Conservation (phyloP, 1,140 invertebrate genomes). For the Drosophila arizonae region DNA sequence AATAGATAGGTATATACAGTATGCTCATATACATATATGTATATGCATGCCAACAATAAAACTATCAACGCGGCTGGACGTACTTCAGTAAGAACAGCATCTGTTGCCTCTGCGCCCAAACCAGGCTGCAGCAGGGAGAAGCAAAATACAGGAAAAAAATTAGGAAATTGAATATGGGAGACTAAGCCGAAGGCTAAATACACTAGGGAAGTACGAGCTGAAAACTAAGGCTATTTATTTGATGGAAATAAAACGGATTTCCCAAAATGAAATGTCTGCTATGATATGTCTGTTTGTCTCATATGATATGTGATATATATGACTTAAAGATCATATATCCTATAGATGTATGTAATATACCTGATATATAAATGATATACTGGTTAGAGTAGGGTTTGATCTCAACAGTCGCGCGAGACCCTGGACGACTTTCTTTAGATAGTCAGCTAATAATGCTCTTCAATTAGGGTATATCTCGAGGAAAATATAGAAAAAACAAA, state of each 20-base stretch:
- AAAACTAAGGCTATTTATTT: not conserved
- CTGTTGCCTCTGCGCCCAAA: slow-evolving; percentile 26
- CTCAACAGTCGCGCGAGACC: not conserved
- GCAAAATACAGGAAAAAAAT: not conserved
- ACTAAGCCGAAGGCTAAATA: not conserved
- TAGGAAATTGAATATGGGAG: not conserved
- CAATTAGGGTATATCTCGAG: not conserved
- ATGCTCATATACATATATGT: too few species aligned
- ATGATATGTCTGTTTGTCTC: too few species aligned
- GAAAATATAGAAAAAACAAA: slow-evolving; percentile 3
- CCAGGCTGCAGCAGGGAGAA: not conserved
- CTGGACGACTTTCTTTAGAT: not conserved
- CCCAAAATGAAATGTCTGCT: too few species aligned
- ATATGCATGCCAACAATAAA: slow-evolving; percentile 59
- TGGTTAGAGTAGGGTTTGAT: too few species aligned
- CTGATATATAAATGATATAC: too few species aligned
- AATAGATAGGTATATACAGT: not conserved
- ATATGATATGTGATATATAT: too few species aligned
- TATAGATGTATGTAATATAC: too few species aligned
- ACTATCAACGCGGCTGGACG: slow-evolving; percentile 67
- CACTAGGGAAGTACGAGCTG: too few species aligned
- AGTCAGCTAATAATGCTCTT: not conserved
- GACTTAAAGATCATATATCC: too few species aligned
- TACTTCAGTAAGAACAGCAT: slow-evolving; percentile 63
- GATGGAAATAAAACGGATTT: too few species aligned